phyloP scores from a whole-genome alignment of 2,888 invertebrate genomes.

The Ophonus ardosiacus region DNA sequence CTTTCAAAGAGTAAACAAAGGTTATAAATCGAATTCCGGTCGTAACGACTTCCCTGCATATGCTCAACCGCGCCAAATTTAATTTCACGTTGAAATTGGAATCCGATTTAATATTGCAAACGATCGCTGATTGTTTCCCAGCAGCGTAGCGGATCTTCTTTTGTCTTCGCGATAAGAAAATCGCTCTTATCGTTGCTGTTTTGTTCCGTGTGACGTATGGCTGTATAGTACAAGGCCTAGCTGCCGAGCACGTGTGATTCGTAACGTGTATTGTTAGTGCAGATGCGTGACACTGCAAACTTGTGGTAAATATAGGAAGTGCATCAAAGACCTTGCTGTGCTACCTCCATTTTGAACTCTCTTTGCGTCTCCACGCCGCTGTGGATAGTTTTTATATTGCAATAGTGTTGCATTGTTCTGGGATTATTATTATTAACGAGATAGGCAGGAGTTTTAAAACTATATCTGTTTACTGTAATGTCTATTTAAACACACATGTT shows the following conservation, averaged over 20 bases:
- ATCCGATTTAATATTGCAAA: neutral
- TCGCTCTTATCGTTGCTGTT: neutral
- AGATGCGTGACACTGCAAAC: slow-evolving; percentile 18
- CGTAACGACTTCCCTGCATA: slow-evolving; percentile 15
- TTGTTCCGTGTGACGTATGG: slow-evolving; percentile 4
- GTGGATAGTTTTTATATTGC: slow-evolving; percentile 10
- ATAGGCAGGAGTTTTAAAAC: neutral
- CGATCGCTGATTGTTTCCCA: neutral
- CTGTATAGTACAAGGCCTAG: neutral
- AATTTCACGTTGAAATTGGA: slow-evolving; percentile 36
- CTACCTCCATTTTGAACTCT: slow-evolving; percentile 2
- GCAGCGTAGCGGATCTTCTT: neutral
- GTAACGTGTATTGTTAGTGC: slow-evolving; percentile 9
- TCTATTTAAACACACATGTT: neutral
- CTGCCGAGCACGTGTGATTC: slow-evolving; percentile 13
- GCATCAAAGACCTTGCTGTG: slow-evolving; percentile 18
- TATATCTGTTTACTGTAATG: neutral
- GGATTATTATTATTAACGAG: slow-evolving; percentile 24
- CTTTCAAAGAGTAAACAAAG: slow-evolving; percentile 37
- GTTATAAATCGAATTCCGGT: slow-evolving; percentile 35
- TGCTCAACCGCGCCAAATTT: slow-evolving; percentile 19
- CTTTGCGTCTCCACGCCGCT: neutral
- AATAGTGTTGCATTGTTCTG: slow-evolving; percentile 15
- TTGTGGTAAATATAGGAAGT: slow-evolving; percentile 34
- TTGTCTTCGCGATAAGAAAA: neutral